These are phyloP conservation scores for Lissonota sp. DNA, from an alignment of 2,888 invertebrate genomes.

Conservation along the genomic window DNA sequence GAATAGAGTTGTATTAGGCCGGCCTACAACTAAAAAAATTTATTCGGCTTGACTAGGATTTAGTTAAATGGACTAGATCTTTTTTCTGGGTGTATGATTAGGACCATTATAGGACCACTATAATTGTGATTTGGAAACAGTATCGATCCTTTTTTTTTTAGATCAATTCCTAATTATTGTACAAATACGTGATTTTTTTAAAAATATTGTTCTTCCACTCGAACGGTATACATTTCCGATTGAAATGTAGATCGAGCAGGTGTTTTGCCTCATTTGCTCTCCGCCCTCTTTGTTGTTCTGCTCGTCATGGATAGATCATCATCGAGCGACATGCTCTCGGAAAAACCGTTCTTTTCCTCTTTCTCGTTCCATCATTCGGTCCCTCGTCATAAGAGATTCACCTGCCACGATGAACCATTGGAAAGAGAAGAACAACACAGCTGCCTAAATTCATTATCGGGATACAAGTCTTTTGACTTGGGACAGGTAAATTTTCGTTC, in stretches of 20 bases:
- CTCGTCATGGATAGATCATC: conserved; percentile 48
- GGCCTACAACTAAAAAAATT: too few relatives aligned
- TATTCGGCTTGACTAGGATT: too few relatives aligned
- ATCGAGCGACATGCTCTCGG: conserved; percentile 13
- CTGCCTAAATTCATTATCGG: conserved; percentile 24
- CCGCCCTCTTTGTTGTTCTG: conserved; percentile 48
- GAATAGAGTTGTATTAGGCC: too few relatives aligned
- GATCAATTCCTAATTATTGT: background rate
- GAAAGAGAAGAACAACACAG: conserved; percentile 14
- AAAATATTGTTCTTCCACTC: background rate
- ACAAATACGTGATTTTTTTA: background rate
- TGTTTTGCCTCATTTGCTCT: conserved; percentile 23
- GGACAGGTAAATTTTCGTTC: too few relatives aligned
- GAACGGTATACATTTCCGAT: conserved; percentile 23
- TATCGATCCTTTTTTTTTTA: conserved; percentile 26
- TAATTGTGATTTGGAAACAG: background rate
- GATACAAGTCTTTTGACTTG: too few relatives aligned
- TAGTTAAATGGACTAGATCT: too few relatives aligned
- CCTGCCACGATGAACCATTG: conserved; percentile 33
- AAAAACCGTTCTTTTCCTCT: conserved; percentile 46
- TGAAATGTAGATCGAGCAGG: conserved; percentile 30
- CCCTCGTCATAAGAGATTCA: conserved; percentile 42
- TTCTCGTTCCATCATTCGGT: conserved; percentile 37
- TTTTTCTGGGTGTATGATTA: too few relatives aligned
- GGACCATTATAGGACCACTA: too few relatives aligned